Conservation (phyloP, 2,113 vertebrate genomes). For the Eonycteris spelaea region DNA sequence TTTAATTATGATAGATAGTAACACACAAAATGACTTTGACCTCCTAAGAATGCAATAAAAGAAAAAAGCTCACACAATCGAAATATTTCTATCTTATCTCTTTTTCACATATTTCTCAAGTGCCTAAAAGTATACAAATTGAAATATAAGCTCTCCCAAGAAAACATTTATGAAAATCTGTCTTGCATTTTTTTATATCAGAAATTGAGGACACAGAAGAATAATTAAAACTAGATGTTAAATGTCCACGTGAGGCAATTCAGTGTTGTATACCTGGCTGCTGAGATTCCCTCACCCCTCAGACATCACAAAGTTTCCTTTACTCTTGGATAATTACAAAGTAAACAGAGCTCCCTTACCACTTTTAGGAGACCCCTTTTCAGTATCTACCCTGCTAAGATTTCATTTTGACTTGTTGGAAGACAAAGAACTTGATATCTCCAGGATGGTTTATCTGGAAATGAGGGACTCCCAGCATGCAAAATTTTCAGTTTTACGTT, state of each 20-base stretch:
- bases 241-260: not conserved
- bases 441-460: not conserved
- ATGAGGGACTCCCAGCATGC: not conserved
- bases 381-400: not conserved
- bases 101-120: not conserved
- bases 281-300: not conserved
- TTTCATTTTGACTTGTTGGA: not conserved
- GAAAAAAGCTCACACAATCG: not conserved
- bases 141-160: not conserved
- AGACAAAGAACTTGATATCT: not conserved
- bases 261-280: not conserved
- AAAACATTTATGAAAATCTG: conserved; percentile 3
- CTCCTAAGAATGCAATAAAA: not conserved
- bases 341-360: not conserved
- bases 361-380: not conserved
- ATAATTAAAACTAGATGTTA: not conserved
- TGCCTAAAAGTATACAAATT: not conserved
- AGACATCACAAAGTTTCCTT: not conserved
- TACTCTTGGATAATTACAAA: not conserved
- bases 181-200: not conserved
- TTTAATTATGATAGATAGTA: not conserved
- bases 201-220: not conserved
- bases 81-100: not conserved
- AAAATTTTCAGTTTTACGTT: not conserved
- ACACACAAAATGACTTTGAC: not conserved